Evolutionary conservation across 2,113 vertebrate genomes (phyloP).

Genomic region (Smithornis capensis): DNA sequence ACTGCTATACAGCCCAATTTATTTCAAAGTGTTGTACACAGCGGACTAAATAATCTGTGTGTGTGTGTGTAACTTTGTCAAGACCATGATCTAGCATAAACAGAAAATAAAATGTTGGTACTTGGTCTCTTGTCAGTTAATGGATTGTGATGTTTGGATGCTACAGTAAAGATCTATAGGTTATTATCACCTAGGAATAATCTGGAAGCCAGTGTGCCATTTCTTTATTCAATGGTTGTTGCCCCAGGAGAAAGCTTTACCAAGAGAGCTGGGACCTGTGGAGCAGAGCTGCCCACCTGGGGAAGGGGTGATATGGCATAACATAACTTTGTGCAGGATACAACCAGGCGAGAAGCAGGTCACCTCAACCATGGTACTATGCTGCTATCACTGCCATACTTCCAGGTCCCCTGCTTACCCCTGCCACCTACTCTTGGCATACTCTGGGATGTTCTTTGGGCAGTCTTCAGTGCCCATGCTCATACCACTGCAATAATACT

Average conservation of each 20-base stretch:
- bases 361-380: neutral
- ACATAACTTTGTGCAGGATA: neutral
- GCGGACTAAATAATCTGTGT: neutral
- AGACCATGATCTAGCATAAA: neutral
- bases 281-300: neutral
- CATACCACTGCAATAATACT: neutral
- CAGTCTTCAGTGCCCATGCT: neutral
- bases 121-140: neutral
- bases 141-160: neutral
- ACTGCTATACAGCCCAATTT: neutral
- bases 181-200: neutral
- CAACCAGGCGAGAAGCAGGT: rapidly evolving
- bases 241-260: neutral
- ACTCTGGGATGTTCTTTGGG: neutral
- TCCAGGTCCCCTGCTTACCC: neutral
- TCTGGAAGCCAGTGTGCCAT: neutral
- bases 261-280: neutral
- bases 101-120: neutral
- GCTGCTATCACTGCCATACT: neutral
- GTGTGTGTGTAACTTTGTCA: neutral
- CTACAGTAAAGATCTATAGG: neutral
- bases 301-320: neutral
- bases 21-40: neutral
- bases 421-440: neutral
- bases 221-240: neutral